Percentiles rank a stretch among this genome's conserved stretches.
Conservation (phyloP, 2,113 vertebrate genomes). For the Leptocoma aspasia region DNA sequence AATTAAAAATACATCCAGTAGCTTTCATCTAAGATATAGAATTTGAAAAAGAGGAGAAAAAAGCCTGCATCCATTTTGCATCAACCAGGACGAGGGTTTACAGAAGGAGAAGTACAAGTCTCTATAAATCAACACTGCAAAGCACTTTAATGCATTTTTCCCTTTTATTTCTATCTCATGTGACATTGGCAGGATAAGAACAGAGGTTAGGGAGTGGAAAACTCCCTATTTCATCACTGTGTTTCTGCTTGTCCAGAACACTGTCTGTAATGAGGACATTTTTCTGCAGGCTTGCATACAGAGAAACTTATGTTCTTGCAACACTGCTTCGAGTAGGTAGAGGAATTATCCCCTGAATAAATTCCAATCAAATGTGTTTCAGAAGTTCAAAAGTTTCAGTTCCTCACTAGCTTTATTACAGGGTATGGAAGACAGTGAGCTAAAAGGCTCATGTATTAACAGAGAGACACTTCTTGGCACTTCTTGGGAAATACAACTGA, state of each 20-base stretch:
- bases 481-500: background rate
- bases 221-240: background rate
- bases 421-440: background rate
- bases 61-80: background rate
- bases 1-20: background rate
- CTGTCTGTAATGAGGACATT: background rate
- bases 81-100: background rate
- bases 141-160: background rate
- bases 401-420: background rate
- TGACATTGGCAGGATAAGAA: background rate
- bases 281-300: no score
- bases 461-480: background rate
- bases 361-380: background rate
- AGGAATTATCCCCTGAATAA: background rate
- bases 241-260: background rate
- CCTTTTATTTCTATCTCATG: background rate
- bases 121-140: background rate
- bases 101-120: background rate
- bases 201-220: background rate
- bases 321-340: background rate
- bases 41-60: background rate
- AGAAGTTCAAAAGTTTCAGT: background rate
- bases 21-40: background rate
- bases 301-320: no score
- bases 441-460: background rate